Base-by-base conservation (phyloP, 2,113 vertebrate genomes). In the Phyllopteryx taeniolatus region DNA sequence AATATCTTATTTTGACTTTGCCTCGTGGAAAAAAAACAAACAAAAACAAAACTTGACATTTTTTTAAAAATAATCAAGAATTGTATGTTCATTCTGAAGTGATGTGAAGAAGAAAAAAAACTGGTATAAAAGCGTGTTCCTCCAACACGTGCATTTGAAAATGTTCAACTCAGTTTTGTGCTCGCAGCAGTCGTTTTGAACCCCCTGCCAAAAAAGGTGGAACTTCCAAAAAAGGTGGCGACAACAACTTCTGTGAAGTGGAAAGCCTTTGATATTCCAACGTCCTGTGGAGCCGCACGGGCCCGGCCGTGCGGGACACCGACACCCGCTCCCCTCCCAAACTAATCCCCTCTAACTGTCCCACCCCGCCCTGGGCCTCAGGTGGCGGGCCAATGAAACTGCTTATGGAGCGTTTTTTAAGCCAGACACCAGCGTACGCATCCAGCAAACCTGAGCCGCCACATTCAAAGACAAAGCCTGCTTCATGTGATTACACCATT, bases 241-340 rank as follows among this genome's bases (percentile, higher is more conserved):
- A 79, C 75, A 73, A 65, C 70, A 70, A 83, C 85, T 89, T 88
- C 84, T 70, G 79, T 69, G 73, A 85, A 71, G 70, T 74, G 70
- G 70, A 20, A 69, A 57, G 75, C 60, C 80, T 83, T 90, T 87
- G 84, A 89, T 84, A 86, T 86, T 89, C 79, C 73, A 88, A 85
- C 76, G 76, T 85, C 69, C 72, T 62, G 43, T 68, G 44, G 70
- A 86, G 79, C 5, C 35, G 75, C 71, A 75, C 53, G 59, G 84
- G 76, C 27, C 79, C 47, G 53, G 68, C 61, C 70, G 46, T 19
- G 53, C 9, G 59, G 47, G 64, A 53, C 51, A 63, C 20, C 1
- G 66, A 69, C 68, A 68, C 20, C 59, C 57, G 3, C 12, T 14
- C 5, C 59, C 59, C 33, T 46, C 79, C 72, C 39, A 35, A 61